These are phyloP conservation scores for Coecobrya sp. DNA, from an alignment of 2,888 invertebrate genomes.

Conservation along the genomic window DNA sequence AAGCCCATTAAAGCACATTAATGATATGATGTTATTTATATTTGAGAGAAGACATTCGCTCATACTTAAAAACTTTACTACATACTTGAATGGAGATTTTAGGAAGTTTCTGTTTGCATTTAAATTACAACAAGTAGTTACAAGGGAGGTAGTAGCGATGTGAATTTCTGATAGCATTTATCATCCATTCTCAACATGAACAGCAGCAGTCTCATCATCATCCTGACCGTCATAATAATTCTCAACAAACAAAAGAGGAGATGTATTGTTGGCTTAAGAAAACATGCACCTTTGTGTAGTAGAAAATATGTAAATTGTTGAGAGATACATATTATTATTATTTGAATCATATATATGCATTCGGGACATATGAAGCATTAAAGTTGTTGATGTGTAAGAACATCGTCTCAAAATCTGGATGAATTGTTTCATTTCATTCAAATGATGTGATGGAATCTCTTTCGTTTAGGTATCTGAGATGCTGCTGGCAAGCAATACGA, in stretches of 20 bases:
- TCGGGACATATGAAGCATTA: neutral
- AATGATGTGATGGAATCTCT: conserved; percentile 18
- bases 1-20: conserved; percentile 38
- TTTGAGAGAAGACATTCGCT: no score
- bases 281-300: neutral
- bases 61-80: neutral
- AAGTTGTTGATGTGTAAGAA: conserved; percentile 3
- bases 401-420: neutral
- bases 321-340: neutral
- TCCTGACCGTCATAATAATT: conserved; percentile 17
- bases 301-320: conserved; percentile 24
- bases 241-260: conserved; percentile 31
- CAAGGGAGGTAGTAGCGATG: conserved; percentile 40
- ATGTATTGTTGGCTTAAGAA: neutral
- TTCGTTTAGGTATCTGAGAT: neutral
- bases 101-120: conserved; percentile 67
- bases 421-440: conserved; percentile 7
- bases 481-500: conserved; percentile 27
- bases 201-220: neutral
- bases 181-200: conserved; percentile 56
- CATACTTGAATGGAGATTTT: conserved; percentile 22
- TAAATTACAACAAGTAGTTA: conserved; percentile 65
- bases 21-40: conserved; percentile 3
- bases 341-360: neutral
- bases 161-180: conserved; percentile 52